Percentiles rank a stretch among this genome's conserved stretches.
phyloP scores from a whole-genome alignment of 2,888 invertebrate genomes.

The Tachina grossa region DNA sequence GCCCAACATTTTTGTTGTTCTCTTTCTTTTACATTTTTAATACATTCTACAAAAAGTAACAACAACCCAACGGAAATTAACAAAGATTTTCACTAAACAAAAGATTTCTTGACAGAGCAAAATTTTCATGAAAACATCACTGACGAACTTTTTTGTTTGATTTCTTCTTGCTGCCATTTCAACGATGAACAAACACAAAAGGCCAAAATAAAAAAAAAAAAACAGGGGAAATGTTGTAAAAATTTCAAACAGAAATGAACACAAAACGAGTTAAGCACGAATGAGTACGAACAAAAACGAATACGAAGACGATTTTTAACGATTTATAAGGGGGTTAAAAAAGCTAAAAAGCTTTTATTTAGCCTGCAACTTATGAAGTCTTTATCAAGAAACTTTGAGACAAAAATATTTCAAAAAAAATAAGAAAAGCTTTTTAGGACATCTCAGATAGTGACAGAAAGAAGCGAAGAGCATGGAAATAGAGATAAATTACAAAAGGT shows the following conservation, averaged over 20 bases:
- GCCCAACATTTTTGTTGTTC: not conserved
- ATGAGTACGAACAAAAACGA: conserved; percentile 53
- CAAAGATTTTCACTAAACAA: conserved; percentile 68
- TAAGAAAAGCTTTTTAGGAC: conserved; percentile 71
- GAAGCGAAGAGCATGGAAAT: not conserved
- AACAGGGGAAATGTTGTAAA: conserved; percentile 53
- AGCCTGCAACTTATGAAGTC: not conserved
- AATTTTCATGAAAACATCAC: conserved; percentile 41
- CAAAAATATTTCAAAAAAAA: not conserved
- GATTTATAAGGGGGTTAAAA: conserved; percentile 18
- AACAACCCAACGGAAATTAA: conserved; percentile 68
- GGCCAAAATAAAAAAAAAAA: conserved; percentile 26
- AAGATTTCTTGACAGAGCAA: conserved; percentile 50
- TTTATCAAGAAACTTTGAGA: conserved; percentile 29
- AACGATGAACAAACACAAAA: conserved; percentile 51
- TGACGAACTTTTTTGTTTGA: conserved; percentile 37
- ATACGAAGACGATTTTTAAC: conserved; percentile 46
- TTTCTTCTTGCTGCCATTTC: conserved; percentile 15
- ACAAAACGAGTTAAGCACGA: conserved; percentile 51
- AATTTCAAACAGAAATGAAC: conserved; percentile 49
- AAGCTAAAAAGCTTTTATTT: conserved; percentile 37
- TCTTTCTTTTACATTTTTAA: not conserved
- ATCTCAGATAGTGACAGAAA: not conserved
- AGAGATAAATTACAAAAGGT: not conserved
- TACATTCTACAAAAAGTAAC: conserved; percentile 44